Conservation (phyloP, 2,113 vertebrate genomes). For the Acrocephalus arundinaceus region DNA sequence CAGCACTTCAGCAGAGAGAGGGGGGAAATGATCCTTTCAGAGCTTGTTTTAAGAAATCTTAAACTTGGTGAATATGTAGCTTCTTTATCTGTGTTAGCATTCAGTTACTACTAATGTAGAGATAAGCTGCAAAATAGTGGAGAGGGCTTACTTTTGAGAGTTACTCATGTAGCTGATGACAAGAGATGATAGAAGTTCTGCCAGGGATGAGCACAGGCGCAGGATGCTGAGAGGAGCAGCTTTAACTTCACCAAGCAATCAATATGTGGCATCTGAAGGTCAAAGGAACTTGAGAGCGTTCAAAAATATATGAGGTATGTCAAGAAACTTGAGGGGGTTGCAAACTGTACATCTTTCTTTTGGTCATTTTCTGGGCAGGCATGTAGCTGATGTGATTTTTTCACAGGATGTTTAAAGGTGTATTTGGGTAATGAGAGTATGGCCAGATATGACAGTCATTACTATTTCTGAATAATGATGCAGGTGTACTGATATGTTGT, state of each 20-base stretch:
- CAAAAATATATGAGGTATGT: constrained; percentile 14
- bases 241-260: constrained; percentile 18
- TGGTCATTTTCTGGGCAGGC: constrained; percentile 3
- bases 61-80: constrained; percentile 1
- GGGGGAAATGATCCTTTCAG: constrained; percentile 25
- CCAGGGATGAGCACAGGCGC: not conserved
- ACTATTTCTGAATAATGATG: not conserved
- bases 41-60: constrained; percentile 44
- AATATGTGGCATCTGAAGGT: not conserved
- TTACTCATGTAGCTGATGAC: not conserved
- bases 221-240: constrained; percentile 11
- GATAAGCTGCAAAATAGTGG: constrained; percentile 18
- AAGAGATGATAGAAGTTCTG: constrained; percentile 46
- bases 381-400: not conserved
- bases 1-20: not conserved
- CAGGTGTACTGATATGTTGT: not conserved
- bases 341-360: not conserved
- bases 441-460: not conserved
- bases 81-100: constrained; percentile 38
- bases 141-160: not conserved
- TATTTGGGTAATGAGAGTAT: not conserved
- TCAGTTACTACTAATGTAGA: constrained; percentile 40
- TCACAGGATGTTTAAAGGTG: not conserved
- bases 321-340: not conserved
- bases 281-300: not conserved